A percentile compares a stretch with the other conserved stretches of the same genome.
These are phyloP conservation scores for Idaea dimidiata DNA, from an alignment of 2,888 invertebrate genomes.

Conservation along the genomic window DNA sequence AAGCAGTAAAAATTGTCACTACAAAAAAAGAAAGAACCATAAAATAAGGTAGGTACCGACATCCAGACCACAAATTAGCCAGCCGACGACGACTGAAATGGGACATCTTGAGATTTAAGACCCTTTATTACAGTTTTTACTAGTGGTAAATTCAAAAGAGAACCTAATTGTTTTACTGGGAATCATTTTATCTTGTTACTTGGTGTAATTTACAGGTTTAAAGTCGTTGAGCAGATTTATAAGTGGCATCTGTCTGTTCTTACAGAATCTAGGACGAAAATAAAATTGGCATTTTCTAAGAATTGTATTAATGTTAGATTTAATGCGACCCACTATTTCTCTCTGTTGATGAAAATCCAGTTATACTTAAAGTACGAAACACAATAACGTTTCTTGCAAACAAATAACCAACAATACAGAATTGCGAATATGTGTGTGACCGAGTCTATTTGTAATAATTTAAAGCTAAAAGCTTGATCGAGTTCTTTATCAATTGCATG, in stretches of 20 bases:
- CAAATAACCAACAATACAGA: not conserved
- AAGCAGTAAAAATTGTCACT: conserved; percentile 34
- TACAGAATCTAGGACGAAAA: not conserved
- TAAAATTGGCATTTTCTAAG: not conserved
- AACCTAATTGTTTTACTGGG: not conserved
- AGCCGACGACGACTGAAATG: not conserved
- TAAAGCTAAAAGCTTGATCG: not conserved
- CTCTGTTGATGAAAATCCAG: not conserved
- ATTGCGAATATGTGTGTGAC: not conserved
- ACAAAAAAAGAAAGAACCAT: conserved; percentile 43
- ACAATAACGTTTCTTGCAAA: not conserved
- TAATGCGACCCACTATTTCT: not conserved
- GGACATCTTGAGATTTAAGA: not conserved
- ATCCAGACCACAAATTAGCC: conserved; percentile 3
- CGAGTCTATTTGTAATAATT: not conserved
- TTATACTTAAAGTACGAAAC: not conserved
- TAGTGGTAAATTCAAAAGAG: not conserved
- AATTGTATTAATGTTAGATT: not conserved
- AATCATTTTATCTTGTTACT: not conserved
- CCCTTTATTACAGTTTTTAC: conserved; percentile 1
- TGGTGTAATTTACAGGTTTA: not conserved
- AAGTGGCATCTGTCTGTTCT: not conserved
- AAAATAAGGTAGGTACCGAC: conserved; percentile 1
- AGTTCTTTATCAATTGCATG: not conserved
- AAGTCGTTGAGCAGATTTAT: not conserved